Evolutionary conservation across 2,113 vertebrate genomes (phyloP).

Genomic region (Hyperopisus bebe): DNA sequence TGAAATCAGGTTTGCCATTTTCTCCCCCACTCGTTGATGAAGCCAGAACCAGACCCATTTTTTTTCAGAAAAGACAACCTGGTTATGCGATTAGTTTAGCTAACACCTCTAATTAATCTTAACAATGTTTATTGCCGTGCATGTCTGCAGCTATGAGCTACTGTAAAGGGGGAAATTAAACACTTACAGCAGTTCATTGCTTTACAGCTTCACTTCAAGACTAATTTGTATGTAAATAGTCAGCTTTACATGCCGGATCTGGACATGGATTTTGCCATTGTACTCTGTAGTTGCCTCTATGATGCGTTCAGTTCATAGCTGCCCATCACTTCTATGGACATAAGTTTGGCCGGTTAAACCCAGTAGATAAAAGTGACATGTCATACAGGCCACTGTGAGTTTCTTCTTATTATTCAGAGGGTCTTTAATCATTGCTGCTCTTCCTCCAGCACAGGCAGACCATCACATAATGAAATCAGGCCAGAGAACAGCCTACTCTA

Average conservation of each 20-base stretch:
- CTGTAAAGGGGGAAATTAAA: background rate
- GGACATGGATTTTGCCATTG: background rate
- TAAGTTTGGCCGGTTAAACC: background rate
- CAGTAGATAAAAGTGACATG: constrained; percentile 23
- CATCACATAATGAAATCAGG: constrained; percentile 50
- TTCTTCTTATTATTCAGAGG: constrained; percentile 28
- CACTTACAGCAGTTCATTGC: background rate
- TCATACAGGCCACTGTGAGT: constrained; percentile 44
- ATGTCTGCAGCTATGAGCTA: background rate
- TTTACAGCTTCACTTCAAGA: background rate
- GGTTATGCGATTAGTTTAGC: background rate
- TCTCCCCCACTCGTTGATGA: background rate
- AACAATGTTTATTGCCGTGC: background rate
- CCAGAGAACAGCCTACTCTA: constrained; percentile 46
- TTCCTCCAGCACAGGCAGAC: constrained; percentile 53
- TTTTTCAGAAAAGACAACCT: background rate
- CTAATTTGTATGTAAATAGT: background rate
- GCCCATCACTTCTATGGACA: background rate
- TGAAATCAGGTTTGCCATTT: background rate
- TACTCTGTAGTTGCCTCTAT: background rate
- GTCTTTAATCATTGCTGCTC: constrained; percentile 50
- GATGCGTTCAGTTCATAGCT: background rate
- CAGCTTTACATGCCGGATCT: background rate
- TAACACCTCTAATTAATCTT: background rate
- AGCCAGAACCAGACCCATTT: background rate